Evolutionary conservation across 2,113 vertebrate genomes (phyloP).

Genomic region (Eurystomus gularis): DNA sequence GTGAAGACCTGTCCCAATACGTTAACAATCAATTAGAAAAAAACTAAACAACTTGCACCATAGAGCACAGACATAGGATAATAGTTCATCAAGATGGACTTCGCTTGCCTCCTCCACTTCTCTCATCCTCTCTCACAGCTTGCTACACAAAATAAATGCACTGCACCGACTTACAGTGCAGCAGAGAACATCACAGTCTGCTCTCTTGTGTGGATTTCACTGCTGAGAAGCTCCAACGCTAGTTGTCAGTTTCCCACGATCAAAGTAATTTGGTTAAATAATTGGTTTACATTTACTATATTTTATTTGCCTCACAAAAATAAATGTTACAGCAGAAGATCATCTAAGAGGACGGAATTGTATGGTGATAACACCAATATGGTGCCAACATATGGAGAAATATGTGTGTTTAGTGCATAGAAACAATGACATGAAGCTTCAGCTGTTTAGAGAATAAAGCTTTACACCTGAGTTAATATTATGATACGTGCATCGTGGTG

Average conservation of each 20-base stretch:
- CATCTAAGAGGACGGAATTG: slow-evolving; percentile 47
- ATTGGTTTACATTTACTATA: slow-evolving; percentile 66
- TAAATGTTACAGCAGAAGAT: slow-evolving; percentile 61
- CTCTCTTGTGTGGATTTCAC: slow-evolving; percentile 60
- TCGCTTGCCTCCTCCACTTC: background rate
- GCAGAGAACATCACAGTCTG: slow-evolving; percentile 10
- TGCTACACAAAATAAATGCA: slow-evolving; percentile 45
- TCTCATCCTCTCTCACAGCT: slow-evolving; percentile 3
- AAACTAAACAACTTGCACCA: slow-evolving; percentile 72
- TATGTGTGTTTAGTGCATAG: slow-evolving; percentile 14
- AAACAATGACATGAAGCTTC: slow-evolving; percentile 39
- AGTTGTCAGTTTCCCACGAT: slow-evolving; percentile 69
- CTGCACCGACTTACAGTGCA: slow-evolving; percentile 21
- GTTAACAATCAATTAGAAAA: slow-evolving; percentile 81
- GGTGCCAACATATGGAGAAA: slow-evolving; percentile 56
- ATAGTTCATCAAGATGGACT: slow-evolving; percentile 24
- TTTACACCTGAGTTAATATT: slow-evolving; percentile 26
- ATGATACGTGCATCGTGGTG: background rate
- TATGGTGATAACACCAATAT: slow-evolving; percentile 57
- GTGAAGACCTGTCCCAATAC: slow-evolving; percentile 76
- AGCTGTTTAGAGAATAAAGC: slow-evolving; percentile 25
- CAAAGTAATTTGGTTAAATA: slow-evolving; percentile 75
- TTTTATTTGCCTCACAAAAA: slow-evolving; percentile 66
- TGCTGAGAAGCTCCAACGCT: slow-evolving; percentile 58
- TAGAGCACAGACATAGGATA: background rate